Evolutionary conservation across 2,888 invertebrate species (phyloP).

Genomic region (Coleophora deauratella): DNA sequence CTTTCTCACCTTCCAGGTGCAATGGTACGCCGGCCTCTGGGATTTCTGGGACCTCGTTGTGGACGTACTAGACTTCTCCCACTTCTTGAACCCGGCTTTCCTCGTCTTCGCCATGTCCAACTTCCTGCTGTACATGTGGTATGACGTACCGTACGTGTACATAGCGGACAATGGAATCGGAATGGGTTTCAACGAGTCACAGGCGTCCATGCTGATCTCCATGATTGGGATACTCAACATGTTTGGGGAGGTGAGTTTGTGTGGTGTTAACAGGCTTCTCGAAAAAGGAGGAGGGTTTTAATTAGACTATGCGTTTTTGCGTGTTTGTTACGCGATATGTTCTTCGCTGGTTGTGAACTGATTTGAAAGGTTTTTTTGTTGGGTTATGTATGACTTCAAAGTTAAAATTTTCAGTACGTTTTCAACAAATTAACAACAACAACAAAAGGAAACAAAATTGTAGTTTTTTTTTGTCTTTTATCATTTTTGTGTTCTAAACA

Average conservation of each 20-base stretch:
- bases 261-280: too few species aligned
- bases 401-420: too few species aligned
- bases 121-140: constrained; percentile 93
- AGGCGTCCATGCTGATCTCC: constrained; percentile 87
- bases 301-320: not conserved
- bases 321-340: too few species aligned
- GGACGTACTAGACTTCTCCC: constrained; percentile 87
- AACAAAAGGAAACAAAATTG: too few species aligned
- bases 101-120: constrained; percentile 89
- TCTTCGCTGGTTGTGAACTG: too few species aligned
- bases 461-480: too few species aligned
- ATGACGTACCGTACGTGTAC: constrained; percentile 95
- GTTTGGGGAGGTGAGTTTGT: constrained; percentile 83
- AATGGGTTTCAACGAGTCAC: constrained; percentile 80
- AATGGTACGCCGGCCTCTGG: constrained; percentile 82
- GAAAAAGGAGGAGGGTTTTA: not conserved
- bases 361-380: too few species aligned
- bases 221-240: constrained; percentile 92
- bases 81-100: constrained; percentile 83
- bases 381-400: too few species aligned
- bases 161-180: constrained; percentile 85
- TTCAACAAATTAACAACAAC: too few species aligned
- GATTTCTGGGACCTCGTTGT: constrained; percentile 84
- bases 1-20: constrained; percentile 48
- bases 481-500: too few species aligned